Percentiles rank a stretch among this genome's conserved stretches.
These are phyloP conservation scores for Tridacna crocea DNA, from an alignment of 2,888 invertebrate species.

Conservation along the genomic window DNA sequence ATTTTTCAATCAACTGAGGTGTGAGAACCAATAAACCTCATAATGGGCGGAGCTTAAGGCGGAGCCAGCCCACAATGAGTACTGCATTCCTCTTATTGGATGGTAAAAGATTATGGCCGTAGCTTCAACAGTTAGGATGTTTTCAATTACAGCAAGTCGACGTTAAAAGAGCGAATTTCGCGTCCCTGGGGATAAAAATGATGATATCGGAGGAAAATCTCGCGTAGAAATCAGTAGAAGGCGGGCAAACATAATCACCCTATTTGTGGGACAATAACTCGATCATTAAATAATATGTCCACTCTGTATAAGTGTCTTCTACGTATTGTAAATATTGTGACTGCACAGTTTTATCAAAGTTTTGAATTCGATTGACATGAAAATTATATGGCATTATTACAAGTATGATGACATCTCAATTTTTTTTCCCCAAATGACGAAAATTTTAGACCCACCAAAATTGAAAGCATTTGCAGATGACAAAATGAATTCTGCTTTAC, in stretches of 20 bases:
- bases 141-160: conserved; percentile 20
- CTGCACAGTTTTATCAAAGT: conserved; percentile 18
- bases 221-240: conserved; percentile 47
- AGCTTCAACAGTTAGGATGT: conserved; percentile 14
- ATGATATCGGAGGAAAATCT: conserved; percentile 45
- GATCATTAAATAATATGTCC: conserved; percentile 55
- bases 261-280: conserved; percentile 55
- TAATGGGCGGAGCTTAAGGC: conserved; percentile 38
- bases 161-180: not conserved
- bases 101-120: not conserved
- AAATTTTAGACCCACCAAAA: no score
- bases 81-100: conserved; percentile 33
- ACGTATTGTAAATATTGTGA: conserved; percentile 49
- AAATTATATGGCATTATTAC: conserved; percentile 29
- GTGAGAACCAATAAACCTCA: conserved; percentile 36
- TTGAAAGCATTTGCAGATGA: no score
- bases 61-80: conserved; percentile 29
- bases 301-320: conserved; percentile 57
- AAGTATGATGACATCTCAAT: conserved; percentile 12
- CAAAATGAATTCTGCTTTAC: no score
- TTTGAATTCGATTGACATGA: conserved; percentile 14
- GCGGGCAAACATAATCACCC: conserved; percentile 61
- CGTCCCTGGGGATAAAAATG: conserved; percentile 19
- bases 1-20: conserved; percentile 45
- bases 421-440: not conserved